Percentiles rank a stretch among this genome's conserved stretches.
Conservation (phyloP, 1,140 invertebrate species). For the Oedothorax gibbosus region DNA sequence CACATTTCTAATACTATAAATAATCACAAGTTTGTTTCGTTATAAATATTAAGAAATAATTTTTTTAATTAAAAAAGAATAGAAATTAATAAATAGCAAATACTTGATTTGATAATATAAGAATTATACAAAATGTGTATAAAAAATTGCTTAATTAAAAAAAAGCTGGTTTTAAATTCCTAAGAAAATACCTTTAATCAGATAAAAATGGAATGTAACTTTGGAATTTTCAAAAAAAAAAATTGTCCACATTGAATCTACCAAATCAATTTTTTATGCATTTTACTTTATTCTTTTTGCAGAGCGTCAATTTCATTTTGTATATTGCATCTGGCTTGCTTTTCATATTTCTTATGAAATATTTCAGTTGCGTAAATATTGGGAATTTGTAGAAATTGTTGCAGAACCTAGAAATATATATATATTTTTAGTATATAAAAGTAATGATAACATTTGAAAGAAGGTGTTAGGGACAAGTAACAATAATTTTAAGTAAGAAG, state of each 20-base stretch:
- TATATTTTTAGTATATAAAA: background rate
- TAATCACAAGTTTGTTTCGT: no score
- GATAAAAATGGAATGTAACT: no score
- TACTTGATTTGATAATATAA: no score
- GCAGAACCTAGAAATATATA: slow-evolving; percentile 71
- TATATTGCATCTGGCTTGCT: slow-evolving; percentile 75
- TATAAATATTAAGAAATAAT: no score
- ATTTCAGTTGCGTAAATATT: slow-evolving; percentile 77
- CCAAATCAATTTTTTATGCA: background rate
- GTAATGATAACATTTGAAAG: background rate
- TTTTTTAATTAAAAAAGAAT: no score
- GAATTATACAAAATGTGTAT: no score
- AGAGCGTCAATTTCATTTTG: slow-evolving; percentile 71
- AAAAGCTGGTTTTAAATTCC: no score
- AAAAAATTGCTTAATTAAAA: no score
- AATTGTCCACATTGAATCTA: background rate
- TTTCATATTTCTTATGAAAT: slow-evolving; percentile 74
- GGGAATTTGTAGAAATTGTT: slow-evolving; percentile 76
- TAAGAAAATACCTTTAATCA: no score
- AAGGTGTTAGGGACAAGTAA: background rate
- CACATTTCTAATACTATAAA: no score
- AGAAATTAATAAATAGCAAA: no score
- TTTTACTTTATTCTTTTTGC: background rate
- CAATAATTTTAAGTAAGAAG: no score
- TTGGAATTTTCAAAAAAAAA: background rate